Evolutionary conservation across 2,797 vertebrate genomes (phyloP).

Genomic region (Neomorphus geoffroyi): DNA sequence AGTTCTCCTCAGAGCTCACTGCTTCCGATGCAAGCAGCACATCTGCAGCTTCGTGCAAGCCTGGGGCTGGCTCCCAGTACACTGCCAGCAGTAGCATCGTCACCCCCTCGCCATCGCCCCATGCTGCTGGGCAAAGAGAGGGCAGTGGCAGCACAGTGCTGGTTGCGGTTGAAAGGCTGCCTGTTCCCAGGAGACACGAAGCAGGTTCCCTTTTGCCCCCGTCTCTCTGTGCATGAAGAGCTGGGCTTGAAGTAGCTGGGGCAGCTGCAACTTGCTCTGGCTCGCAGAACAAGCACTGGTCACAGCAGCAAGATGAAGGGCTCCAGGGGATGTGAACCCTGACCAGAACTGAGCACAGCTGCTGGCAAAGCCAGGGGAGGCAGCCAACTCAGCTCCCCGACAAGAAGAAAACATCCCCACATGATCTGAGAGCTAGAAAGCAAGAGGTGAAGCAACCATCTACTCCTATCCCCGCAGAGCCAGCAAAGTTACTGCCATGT

Average conservation of each 20-base stretch:
- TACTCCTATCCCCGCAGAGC: background rate
- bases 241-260: background rate
- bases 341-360: background rate
- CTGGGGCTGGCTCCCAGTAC: background rate
- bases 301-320: background rate
- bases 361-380: background rate
- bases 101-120: rapidly evolving
- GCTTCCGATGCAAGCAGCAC: rapidly evolving
- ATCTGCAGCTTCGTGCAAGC: rapidly evolving
- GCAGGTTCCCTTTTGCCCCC: background rate
- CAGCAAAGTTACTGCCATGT: background rate
- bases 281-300: background rate
- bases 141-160: rapidly evolving
- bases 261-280: background rate
- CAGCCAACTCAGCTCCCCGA: background rate
- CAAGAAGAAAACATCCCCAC: background rate
- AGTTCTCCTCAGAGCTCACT: background rate
- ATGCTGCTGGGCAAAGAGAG: background rate
- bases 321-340: background rate
- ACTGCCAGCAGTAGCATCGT: background rate
- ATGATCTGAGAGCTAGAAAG: background rate
- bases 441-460: background rate
- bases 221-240: rapidly evolving
- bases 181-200: rapidly evolving
- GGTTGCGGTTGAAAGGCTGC: background rate